Conservation (phyloP, 2,113 vertebrate species). For the Semicossyphus pulcher region DNA sequence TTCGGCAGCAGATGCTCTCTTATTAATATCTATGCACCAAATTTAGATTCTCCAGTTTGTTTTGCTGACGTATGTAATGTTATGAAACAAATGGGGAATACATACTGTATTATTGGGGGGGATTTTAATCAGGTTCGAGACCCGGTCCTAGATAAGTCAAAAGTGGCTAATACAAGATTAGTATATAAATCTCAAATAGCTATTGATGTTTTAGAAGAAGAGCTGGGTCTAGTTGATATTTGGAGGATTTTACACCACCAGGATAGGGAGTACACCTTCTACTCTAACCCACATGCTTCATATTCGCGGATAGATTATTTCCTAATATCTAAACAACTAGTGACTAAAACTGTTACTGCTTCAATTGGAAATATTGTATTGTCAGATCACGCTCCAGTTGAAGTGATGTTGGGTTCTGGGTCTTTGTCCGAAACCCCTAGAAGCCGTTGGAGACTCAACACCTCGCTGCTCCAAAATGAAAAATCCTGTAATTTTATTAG, state of each 20-base stretch:
- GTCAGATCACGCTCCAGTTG: not conserved
- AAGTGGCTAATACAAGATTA: not conserved
- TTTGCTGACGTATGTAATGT: not conserved
- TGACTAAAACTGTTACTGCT: not conserved
- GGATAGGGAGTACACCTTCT: not conserved
- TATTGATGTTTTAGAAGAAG: not conserved
- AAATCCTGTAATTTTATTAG: not conserved
- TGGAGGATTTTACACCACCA: not conserved
- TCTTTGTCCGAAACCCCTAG: not conserved
- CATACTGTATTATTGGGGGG: not conserved
- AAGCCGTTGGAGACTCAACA: not conserved
- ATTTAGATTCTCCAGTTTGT: not conserved
- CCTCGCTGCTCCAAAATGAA: not conserved
- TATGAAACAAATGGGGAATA: not conserved
- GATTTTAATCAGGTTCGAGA: not conserved
- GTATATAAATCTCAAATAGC: not conserved
- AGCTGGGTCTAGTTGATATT: not conserved
- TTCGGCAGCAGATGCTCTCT: not conserved
- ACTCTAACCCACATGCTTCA: not conserved
- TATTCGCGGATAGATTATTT: not conserved
- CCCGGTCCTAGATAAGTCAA: not conserved
- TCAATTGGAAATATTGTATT: conserved; percentile 1
- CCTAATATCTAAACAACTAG: not conserved
- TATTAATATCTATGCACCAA: not conserved
- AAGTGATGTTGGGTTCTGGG: not conserved